Base-by-base conservation (phyloP, 2,113 vertebrate genomes). In the Neodontobutis hainanensis region DNA sequence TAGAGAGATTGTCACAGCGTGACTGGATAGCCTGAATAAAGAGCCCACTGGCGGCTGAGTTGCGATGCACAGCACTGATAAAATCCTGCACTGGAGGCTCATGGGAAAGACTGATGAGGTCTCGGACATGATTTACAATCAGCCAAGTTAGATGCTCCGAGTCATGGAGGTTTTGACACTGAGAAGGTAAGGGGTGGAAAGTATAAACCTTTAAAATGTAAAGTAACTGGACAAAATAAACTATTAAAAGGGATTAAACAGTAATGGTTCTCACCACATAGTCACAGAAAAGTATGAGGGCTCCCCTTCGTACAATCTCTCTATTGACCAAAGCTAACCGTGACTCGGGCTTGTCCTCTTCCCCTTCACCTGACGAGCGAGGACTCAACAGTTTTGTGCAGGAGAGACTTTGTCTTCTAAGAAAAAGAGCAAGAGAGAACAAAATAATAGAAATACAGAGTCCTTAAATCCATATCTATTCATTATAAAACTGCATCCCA, bases 91-190 rank as follows among this genome's bases (percentile, higher is more conserved):
- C 97, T 0, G 97, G 97, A 11, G 97, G 97, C 75, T 99, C 97
- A 14, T 96, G 96, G 34, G 96, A 98, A 19, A 99, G 93, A 76
- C 72, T 91, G 89, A 99, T 97, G 73, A 99, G 94, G 77, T 99
- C 97, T 48, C 94, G 94, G 62, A 99, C 92, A 0, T 99, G 97
- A 78, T 99, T 99, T 57, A 99, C 96, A 19, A 97, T 95, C 72
- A 99, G 92, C 97, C 97, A 99, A 0, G 97, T 97, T 45, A 99
- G 84, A 87, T 99, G 97, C 74, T 99, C 97, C 0, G 97, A 99
- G 77, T 99, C 97, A 6, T 99, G 96, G 8, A 99, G 93, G 82
- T 99, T 99, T 92, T 99, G 97, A 88, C 97, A 99, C 97, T 99
- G 65, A 60, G 60, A 32, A 1, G 43, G 55, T 5, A 6, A 55